Evolutionary conservation across 2,797 vertebrate genomes (phyloP).

Genomic region (Micrastur ruficollis): DNA sequence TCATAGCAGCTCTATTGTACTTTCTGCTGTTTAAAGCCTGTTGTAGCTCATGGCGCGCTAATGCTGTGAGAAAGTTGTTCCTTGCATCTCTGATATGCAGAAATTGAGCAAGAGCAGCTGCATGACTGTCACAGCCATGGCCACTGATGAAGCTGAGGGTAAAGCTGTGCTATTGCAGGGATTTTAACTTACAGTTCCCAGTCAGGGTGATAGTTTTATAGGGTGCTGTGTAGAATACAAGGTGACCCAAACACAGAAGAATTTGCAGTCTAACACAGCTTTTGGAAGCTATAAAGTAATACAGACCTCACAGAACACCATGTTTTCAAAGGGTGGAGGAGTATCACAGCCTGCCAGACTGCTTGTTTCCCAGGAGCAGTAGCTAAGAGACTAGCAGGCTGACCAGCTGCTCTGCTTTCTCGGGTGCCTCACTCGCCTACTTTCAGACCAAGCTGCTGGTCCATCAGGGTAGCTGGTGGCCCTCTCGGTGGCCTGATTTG

Average conservation of each 20-base stretch:
- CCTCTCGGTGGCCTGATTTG: not conserved
- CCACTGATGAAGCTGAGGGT: not conserved
- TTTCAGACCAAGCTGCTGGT: not conserved
- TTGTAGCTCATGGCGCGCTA: not conserved
- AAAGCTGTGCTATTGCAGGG: not conserved
- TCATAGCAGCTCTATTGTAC: slow-evolving; percentile 32
- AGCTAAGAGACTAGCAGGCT: not conserved
- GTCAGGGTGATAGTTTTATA: not conserved
- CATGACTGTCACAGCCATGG: not conserved
- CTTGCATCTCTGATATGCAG: not conserved
- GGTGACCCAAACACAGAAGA: not conserved
- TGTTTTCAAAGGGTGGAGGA: not conserved
- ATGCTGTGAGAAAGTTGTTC: not conserved
- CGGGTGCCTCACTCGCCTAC: not conserved
- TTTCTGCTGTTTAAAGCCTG: not conserved
- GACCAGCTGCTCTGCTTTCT: not conserved
- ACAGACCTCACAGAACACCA: not conserved
- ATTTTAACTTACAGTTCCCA: not conserved
- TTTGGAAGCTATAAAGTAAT: not conserved
- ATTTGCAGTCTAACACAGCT: not conserved
- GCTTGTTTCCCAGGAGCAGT: not conserved
- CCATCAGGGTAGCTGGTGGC: not conserved
- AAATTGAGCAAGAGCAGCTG: not conserved
- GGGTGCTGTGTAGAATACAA: not conserved
- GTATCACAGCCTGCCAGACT: not conserved